Evolutionary conservation across 2,797 vertebrate species (phyloP).

Genomic region (Enteromius paludinosus): DNA sequence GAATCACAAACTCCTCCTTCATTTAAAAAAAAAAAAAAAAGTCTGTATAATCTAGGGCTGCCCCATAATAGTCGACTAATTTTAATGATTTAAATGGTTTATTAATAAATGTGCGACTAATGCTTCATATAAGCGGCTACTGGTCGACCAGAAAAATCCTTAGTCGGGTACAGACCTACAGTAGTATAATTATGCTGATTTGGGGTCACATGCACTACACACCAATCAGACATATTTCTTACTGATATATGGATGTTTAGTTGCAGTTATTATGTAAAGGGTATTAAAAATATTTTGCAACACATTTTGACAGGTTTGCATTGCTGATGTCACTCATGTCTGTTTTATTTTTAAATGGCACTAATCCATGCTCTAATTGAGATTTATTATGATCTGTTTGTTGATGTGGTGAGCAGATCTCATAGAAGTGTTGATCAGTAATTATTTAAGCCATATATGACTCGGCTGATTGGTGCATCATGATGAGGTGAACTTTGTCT

Average conservation of each 20-base stretch:
- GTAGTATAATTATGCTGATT: conserved; percentile 10
- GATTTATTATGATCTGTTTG: background rate
- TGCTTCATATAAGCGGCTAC: too few species aligned
- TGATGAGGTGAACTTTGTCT: background rate
- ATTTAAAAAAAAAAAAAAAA: too few species aligned
- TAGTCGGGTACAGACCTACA: too few species aligned
- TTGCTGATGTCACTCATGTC: background rate
- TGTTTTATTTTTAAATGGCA: background rate
- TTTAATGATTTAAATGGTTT: too few species aligned
- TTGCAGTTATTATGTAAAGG: background rate
- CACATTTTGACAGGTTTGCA: background rate
- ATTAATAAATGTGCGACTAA: too few species aligned
- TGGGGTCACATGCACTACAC: background rate
- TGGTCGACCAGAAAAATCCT: too few species aligned
- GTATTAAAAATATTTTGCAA: background rate
- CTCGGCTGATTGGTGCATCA: background rate
- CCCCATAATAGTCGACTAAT: too few species aligned
- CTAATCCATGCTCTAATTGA: background rate
- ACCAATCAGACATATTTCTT: background rate
- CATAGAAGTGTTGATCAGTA: background rate
- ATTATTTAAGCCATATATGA: background rate
- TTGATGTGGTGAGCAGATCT: conserved; percentile 3
- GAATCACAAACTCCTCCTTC: background rate
- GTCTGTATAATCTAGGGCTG: too few species aligned
- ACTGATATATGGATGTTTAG: background rate